Evolutionary conservation across 2,888 invertebrate species (phyloP), one percentile per base, ranked within the genome.

Genomic region (Podotricha telesiphe): DNA sequence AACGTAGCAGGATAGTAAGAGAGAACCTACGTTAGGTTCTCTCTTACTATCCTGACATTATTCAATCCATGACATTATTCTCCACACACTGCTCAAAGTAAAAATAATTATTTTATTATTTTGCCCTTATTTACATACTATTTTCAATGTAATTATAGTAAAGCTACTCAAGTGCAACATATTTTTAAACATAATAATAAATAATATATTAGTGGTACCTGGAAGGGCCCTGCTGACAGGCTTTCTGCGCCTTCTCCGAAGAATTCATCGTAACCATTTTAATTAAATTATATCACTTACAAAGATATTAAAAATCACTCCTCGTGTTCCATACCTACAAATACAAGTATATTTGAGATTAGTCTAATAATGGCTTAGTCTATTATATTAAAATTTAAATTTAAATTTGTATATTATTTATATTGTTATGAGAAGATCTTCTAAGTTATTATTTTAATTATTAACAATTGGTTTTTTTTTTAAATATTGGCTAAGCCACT

Each of bases 191-290:
- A 6, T 6, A 28, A 28, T 28, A 37, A 37, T 37, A 37, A 37
- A 37, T 37, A 37, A 37, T 19, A 51, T 19, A 47, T 17, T 17
- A 17, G 2, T n/a, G 0, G 63, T 77, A 91, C 93, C 91, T 91
- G 62, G 93, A 93, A 67, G 93, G 93, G 76, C 89, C 94, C 80
- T 94, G 89, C 80, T 88, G 92, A 86, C 90, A 92, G 84, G 93
- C 92, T 86, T 92, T 93, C 83, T 93, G 90, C 82, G 93, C 86
- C 92, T 94, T 93, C 69, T 93, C 93, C 15, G 89, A 86, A 73
- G 93, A 91, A 74, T 92, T 93, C 93, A 93, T 93, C 79, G 93
- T 93, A 82, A 93, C 93, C 93, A 93, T 93, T 87, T 83, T 93
- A 86, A 81, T 69, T 48, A 40, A 67, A 17, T 62, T 69, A 42